These are phyloP conservation scores for Panopea generosa DNA, from an alignment of 2,888 invertebrate genomes.

Conservation along the genomic window DNA sequence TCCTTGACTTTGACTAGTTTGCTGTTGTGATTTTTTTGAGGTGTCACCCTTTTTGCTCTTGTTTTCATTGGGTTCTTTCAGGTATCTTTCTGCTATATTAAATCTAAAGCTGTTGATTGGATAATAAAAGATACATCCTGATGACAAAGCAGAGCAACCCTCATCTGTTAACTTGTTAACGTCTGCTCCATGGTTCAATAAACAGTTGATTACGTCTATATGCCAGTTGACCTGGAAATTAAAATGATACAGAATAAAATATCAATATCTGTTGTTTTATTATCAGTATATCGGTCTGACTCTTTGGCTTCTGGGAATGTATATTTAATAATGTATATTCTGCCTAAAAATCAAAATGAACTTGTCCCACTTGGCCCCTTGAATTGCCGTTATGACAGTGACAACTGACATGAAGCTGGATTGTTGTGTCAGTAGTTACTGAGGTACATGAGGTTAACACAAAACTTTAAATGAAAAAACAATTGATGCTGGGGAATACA, in stretches of 20 bases:
- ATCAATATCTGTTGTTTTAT: no score
- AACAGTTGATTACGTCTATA: constrained; percentile 80
- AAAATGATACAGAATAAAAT: not conserved
- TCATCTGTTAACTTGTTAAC: constrained; percentile 84
- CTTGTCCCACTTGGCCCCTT: no score
- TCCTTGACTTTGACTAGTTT: constrained; percentile 29
- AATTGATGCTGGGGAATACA: no score
- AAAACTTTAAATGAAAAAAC: no score
- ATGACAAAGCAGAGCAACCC: constrained; percentile 83
- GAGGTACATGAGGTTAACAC: no score
- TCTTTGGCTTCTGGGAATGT: no score
- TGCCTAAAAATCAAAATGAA: no score
- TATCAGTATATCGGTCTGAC: no score
- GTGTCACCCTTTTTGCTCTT: constrained; percentile 53
- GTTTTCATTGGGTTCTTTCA: constrained; percentile 57
- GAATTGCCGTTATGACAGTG: no score
- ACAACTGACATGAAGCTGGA: no score
- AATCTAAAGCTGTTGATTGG: constrained; percentile 80
- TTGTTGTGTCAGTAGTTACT: no score
- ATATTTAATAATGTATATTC: no score
- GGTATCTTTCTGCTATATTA: constrained; percentile 80
- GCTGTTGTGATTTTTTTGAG: constrained; percentile 44
- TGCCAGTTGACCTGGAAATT: constrained; percentile 82
- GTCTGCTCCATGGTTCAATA: constrained; percentile 84
- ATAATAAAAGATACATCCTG: constrained; percentile 83